Base-by-base conservation (phyloP, 2,113 vertebrate genomes). In the Pyxicephalus adspersus region DNA sequence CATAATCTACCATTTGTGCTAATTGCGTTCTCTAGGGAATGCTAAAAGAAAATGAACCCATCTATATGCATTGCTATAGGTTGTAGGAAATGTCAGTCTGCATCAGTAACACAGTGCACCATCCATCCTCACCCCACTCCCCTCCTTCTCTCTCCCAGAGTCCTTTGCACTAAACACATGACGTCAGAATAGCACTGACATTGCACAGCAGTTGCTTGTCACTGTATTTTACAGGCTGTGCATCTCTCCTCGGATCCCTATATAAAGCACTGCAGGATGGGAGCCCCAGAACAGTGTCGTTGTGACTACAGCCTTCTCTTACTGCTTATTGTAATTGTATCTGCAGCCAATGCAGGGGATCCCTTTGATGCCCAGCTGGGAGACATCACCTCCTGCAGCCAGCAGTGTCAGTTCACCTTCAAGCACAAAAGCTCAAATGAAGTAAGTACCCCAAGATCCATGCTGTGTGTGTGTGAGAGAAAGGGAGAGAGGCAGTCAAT, bases 351-450 rank as follows among this genome's bases (percentile, higher is more conserved):
- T 55, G 89, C 91, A 65, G 91, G 92, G 64, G 94, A 94, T 83
- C 86, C 92, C 22, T 94, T 94, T 83, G 93, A 94, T 86, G 90
- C 90, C 88, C 92, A 94, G 80, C 91, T 94, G 84, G 94, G 94
- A 81, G 94, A 94, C 88, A 94, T 94, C 90, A 91, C 88, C 87
- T 94, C 92, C 91, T 94, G 93, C 92, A 94, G 93, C 83, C 92
- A 90, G 78, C 92, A 94, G 88, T 94, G 94, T 86, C 91, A 92
- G 91, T 86, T 92, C 81, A 87, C 84, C 89, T 89, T 93, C 87
- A 90, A 89, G 89, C 93, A 91, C 90, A 92, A 90, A 88, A 92
- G 90, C 89, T 87, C 91, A 0, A 88, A 89, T 76, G 92, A 91
- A 92, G 94, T 94, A 92, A 94, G 94, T 92, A 66, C 29, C 52